phyloP scores from a whole-genome alignment of 2,113 vertebrate genomes.

The Proterorhinus semilunaris region DNA sequence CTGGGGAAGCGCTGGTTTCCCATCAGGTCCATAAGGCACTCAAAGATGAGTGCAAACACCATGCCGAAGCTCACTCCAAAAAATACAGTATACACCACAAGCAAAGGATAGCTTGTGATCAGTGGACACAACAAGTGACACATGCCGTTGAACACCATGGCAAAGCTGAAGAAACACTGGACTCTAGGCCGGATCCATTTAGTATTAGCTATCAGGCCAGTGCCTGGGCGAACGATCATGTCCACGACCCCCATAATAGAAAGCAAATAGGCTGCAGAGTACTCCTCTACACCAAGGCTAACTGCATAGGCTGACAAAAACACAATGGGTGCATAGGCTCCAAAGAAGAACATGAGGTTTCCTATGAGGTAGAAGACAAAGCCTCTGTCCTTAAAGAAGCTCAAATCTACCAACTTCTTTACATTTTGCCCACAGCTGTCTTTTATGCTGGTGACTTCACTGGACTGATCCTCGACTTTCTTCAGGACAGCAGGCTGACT shows the following conservation, averaged over 20 bases:
- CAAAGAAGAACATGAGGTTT: constrained; percentile 81
- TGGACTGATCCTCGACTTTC: constrained; percentile 12
- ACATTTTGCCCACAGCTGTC: constrained; percentile 59
- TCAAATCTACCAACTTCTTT: constrained; percentile 75
- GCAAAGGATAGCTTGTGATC: constrained; percentile 65
- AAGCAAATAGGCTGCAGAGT: constrained; percentile 79
- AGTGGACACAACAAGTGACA: constrained; percentile 83
- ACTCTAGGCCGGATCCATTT: constrained; percentile 77
- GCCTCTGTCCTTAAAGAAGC: constrained; percentile 81
- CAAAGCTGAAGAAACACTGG: constrained; percentile 81
- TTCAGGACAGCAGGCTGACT: background rate
- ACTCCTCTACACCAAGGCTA: constrained; percentile 75
- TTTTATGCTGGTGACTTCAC: constrained; percentile 16
- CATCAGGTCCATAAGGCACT: constrained; percentile 83
- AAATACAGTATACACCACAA: constrained; percentile 69
- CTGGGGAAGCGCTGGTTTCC: constrained; percentile 77
- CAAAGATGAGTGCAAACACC: constrained; percentile 82
- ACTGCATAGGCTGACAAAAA: constrained; percentile 82
- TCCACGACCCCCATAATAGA: constrained; percentile 79
- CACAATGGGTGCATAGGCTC: constrained; percentile 80
- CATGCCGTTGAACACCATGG: constrained; percentile 76
- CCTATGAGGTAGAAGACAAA: constrained; percentile 84
- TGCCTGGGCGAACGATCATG: constrained; percentile 77
- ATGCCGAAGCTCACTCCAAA: constrained; percentile 79
- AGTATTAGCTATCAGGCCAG: constrained; percentile 79